Evolutionary conservation across 2,888 invertebrate species (phyloP), one percentile per base, ranked within the genome.

Genomic region (Amphipyra tragopoginis): DNA sequence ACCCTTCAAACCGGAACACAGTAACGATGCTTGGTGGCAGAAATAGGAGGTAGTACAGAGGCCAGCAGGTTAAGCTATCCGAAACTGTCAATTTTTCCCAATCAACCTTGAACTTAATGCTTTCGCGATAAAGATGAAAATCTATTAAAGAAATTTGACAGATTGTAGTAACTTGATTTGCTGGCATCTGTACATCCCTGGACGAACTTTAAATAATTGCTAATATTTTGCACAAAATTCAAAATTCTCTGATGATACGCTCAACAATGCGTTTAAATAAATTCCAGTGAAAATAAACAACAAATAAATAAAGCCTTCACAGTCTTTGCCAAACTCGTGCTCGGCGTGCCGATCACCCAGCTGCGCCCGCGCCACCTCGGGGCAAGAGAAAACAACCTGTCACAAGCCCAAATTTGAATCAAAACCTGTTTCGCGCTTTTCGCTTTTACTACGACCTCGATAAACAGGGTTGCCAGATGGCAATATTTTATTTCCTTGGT

Each of bases 351-450:
- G 43, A 58, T 67, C 39, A 8, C 3, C 26, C 55, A 58, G 62
- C 52, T 78, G 54, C 61, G 71, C 61, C 75, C 54, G 58, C 52
- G 71, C 60, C 76, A 79, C 84, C 83, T 73, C 79, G 64, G 81
- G 85, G 77, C 83, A 86, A 89, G 88, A 88, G 90, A 92, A 91
- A 92, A 88, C 84, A 83, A 90, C 89, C 85, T 90, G 92, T 84
- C 78, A 80, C 79, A 81, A 86, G 84, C 76, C 78, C 66, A 86
- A 90, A 89, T 90, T 89, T 83, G 80, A 89, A 88, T 83, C 84
- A 61, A 80, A 90, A 92, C 93, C 89, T 89, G 93, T 90, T 90
- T 80, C 78, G 82, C 82, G 78, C 84, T 89, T 92, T 91, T 88
- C 86, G 83, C 85, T 84, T 78, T 85, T 86, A 89, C 84, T 83